Conservation (phyloP, 2,113 vertebrate species). For the Columbina picui region DNA sequence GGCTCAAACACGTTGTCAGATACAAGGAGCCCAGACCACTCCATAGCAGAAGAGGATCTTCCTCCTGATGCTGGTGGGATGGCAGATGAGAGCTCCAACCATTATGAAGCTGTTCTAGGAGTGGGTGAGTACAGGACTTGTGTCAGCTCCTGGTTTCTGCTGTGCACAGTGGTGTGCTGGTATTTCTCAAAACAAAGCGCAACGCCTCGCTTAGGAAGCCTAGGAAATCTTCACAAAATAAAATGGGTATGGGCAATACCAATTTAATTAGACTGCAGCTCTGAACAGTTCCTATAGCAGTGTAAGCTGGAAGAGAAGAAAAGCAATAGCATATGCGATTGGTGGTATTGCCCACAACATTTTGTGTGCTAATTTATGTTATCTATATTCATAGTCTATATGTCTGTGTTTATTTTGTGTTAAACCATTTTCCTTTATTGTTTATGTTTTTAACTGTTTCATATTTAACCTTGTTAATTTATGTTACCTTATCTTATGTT, state of each 20-base stretch:
- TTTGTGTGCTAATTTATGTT: constrained; percentile 17
- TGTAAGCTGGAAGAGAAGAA: not conserved
- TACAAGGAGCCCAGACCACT: not conserved
- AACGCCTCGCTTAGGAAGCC: not conserved
- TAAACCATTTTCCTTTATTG: constrained; percentile 38
- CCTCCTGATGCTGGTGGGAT: not conserved
- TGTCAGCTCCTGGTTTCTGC: not conserved
- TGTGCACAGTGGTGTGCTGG: not conserved
- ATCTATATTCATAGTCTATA: not conserved
- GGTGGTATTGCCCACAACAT: not conserved
- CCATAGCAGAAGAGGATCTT: not conserved
- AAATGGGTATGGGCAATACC: not conserved
- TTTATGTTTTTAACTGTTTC: constrained; percentile 37
- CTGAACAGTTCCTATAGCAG: not conserved
- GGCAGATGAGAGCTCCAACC: not conserved
- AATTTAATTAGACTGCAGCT: not conserved
- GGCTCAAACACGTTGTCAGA: not conserved
- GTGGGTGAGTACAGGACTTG: not conserved
- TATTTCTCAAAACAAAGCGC: not conserved
- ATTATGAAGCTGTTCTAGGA: not conserved
- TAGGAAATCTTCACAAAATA: not conserved
- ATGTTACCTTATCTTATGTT: constrained; percentile 42
- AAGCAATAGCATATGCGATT: not conserved
- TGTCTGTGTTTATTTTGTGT: constrained; percentile 45
- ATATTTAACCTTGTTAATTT: constrained; percentile 26